Percentiles rank a stretch among this genome's conserved stretches.
phyloP scores from a whole-genome alignment of 2,888 invertebrate genomes.

The Aradus depressus region DNA sequence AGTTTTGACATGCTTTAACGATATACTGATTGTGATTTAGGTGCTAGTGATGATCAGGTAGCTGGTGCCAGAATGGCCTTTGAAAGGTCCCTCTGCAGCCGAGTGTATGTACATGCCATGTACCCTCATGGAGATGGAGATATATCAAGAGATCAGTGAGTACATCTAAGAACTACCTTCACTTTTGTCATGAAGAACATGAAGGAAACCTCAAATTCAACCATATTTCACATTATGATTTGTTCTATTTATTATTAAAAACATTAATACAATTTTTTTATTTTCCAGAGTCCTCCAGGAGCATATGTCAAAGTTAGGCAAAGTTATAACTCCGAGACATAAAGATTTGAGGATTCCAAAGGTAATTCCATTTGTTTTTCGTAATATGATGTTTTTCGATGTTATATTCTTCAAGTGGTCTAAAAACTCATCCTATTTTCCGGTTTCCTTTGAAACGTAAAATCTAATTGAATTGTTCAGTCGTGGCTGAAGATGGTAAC shows the following conservation, averaged over 20 bases:
- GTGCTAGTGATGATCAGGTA: conserved; percentile 56
- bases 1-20: neutral
- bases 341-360: conserved; percentile 71
- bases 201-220: neutral
- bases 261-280: conserved; percentile 5
- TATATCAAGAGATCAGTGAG: conserved; percentile 76
- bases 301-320: conserved; percentile 73
- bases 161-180: conserved; percentile 28
- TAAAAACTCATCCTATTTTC: neutral
- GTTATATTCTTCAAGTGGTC: neutral
- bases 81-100: conserved; percentile 81
- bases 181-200: neutral
- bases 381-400: neutral
- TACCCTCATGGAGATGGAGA: conserved; percentile 97
- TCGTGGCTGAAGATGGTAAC: no score
- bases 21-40: conserved; percentile 37
- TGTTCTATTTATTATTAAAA: neutral
- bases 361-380: conserved; percentile 33
- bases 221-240: neutral
- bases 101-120: conserved; percentile 83
- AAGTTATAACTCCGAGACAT: conserved; percentile 64
- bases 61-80: conserved; percentile 69
- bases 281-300: conserved; percentile 63
- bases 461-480: no score
- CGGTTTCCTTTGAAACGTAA: no score